Base-by-base conservation (phyloP, 2,797 vertebrate species). In the Manis pentadactyla region DNA sequence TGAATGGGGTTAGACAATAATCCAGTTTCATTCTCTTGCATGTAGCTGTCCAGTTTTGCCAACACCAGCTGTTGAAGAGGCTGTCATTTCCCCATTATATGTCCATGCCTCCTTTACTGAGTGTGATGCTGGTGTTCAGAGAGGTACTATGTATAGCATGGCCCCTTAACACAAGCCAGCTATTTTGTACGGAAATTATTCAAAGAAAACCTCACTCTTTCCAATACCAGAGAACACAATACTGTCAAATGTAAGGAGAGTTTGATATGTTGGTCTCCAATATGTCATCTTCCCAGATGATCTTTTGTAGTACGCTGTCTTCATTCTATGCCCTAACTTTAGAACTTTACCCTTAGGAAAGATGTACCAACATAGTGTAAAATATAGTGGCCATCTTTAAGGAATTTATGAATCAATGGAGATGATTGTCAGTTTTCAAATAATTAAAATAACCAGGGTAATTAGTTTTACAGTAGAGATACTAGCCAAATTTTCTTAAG, bases 381-480 rank as follows among this genome's bases (percentile, higher is more conserved):
- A 90, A 25, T 73, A 34, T 37, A 87, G 49, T 3, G 42, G 27
- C 53, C 55, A 73, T 25, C 29, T 29, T 94, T 66, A 88, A 57
- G 31, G 69, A 66, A 17, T 49, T 89, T 42, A 39, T 83, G 63
- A 34, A 87, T 86, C 66, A 85, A 13, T 64, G 86, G 46, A n/a
- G 46, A 57, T 92, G 61, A 55, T 11, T 46, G 74, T 73, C 5
- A 63, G 25, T 92, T 96, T 88, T 89, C 39, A 83, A 73, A 87
- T 92, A 53, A 79, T 92, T 84, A 55, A 59, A 88, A 77, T 75
- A 37, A 46, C 14, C 49, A 53, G 34, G 68, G 25, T 79, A 66
- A 75, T 93, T 53, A 23, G 14, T 90, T 88, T 91, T 94, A 85
- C 21, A 93, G 3, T 91, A 89, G 49, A 94, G 51, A 82, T 64